phyloP scores from a whole-genome alignment of 2,888 invertebrate genomes.

The Diachrysia chrysitis region DNA sequence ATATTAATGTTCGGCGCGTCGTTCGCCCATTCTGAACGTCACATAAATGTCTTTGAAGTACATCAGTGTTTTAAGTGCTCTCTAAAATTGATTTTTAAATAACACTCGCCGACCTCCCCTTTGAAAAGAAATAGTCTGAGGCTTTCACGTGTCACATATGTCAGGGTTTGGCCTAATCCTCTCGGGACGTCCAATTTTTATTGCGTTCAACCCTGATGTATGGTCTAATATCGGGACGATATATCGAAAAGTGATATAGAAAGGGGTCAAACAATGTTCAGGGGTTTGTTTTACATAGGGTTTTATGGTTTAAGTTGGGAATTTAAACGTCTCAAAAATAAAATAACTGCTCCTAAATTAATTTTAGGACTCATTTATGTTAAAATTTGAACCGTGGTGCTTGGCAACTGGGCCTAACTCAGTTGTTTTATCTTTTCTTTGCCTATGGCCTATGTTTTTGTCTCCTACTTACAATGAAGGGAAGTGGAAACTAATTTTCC shows the following conservation, averaged over 20 bases:
- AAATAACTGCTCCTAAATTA: no score
- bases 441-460: no score
- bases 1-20: constrained; percentile 68
- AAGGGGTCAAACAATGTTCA: constrained; percentile 74
- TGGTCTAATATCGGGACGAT: constrained; percentile 82
- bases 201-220: constrained; percentile 85
- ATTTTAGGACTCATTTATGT: no score
- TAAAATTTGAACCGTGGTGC: no score
- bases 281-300: constrained; percentile 39
- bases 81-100: constrained; percentile 84
- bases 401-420: no score
- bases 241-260: constrained; percentile 75
- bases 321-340: constrained; percentile 43
- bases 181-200: constrained; percentile 85
- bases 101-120: constrained; percentile 72
- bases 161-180: constrained; percentile 87
- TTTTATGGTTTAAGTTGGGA: constrained; percentile 30
- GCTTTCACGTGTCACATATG: constrained; percentile 85
- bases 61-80: constrained; percentile 70
- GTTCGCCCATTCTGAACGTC: constrained; percentile 64
- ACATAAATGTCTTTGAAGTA: constrained; percentile 64
- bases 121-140: constrained; percentile 77
- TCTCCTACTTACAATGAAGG: no score
- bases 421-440: no score
- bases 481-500: no score